Evolutionary conservation across 1,140 invertebrate genomes (phyloP), one percentile per base, ranked within the genome.

Genomic region (Ericerus pela): DNA sequence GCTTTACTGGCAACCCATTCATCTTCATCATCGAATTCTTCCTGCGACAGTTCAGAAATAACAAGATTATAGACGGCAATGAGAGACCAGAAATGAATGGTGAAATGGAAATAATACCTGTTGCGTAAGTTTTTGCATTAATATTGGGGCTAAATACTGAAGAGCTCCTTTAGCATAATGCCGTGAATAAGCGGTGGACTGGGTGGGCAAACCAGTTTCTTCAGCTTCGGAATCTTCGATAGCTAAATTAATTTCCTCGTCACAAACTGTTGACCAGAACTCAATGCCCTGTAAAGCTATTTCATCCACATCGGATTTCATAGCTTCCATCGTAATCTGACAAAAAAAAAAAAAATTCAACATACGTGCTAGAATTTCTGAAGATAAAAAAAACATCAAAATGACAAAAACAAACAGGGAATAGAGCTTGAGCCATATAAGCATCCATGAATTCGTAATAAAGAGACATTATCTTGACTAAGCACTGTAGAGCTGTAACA

Each of bases 1-100:
- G 96, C 92, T 76, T 99, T 99, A 59, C 92, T 89, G 10, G 96
- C 96, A 73, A 96, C 98, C 96, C 96, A 99, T 65, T 97, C 94
- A 68, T 99, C 92, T 69, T 99, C 95, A 71, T 99, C 94, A 67
- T 95, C 91, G 62, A 80, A 76, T 64, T 86, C 82, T 67, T 88
- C 85, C 72, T n/a, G n/a, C n/a, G n/a, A n/a, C n/a, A n/a, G n/a
- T n/a, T n/a, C n/a, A n/a, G n/a, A n/a, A 69, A 54, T 22, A 8
- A 43, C 6, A 43, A n/a, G n/a, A n/a, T n/a, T 22, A 36, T 36
- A 11, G 16, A 10, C 10, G 10, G 10, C 10, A 36, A 11, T 36
- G 10, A 36, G 10, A 11, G 16, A 16, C 31, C n/a, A 36, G 31
- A 36, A 36, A n/a, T n/a, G n/a, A n/a, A n/a, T n/a, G n/a, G n/a